Evolutionary conservation across 2,113 vertebrate species (phyloP).

Genomic region (Ginglymostoma cirratum): DNA sequence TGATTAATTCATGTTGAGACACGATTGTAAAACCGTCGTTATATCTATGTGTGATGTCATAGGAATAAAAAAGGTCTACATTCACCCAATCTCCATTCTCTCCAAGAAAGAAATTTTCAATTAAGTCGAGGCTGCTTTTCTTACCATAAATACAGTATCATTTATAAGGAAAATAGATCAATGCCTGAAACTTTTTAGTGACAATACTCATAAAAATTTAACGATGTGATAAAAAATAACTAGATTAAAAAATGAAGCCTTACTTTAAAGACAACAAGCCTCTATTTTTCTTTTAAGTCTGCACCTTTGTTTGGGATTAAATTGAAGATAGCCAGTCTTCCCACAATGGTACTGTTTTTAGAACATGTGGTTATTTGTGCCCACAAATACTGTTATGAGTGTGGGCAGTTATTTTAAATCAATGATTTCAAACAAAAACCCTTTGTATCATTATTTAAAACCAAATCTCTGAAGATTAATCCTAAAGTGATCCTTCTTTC

Average conservation of each 20-base stretch:
- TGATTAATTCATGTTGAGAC: neutral
- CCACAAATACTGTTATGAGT: neutral
- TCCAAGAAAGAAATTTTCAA: neutral
- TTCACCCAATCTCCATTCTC: neutral
- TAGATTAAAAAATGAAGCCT: neutral
- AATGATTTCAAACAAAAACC: neutral
- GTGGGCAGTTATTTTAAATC: neutral
- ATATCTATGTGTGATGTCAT: neutral
- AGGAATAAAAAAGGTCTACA: neutral
- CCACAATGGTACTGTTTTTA: neutral
- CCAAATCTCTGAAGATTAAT: neutral
- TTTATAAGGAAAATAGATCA: neutral
- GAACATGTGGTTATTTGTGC: neutral
- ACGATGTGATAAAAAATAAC: neutral
- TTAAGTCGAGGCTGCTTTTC: neutral
- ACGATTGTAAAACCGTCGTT: neutral
- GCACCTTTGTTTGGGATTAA: neutral
- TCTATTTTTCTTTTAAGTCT: neutral
- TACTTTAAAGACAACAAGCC: neutral
- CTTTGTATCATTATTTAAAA: neutral
- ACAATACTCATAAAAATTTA: neutral
- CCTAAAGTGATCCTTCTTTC: neutral
- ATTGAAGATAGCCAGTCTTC: neutral
- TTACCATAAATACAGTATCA: neutral
- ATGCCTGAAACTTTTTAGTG: neutral